Conservation (phyloP, 2,113 vertebrate species). For the Tachysurus fulvidraco region DNA sequence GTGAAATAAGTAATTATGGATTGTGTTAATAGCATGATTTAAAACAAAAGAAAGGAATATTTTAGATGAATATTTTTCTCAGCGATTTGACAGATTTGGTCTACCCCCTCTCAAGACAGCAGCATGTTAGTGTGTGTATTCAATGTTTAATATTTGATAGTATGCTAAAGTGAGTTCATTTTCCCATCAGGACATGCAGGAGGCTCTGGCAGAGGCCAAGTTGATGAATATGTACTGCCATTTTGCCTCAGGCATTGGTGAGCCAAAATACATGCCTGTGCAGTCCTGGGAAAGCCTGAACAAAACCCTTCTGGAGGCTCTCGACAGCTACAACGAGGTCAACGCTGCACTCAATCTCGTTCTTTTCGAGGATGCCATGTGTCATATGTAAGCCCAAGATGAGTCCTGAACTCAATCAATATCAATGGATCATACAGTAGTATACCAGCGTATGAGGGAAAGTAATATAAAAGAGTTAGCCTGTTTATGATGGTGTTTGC, state of each 20-base stretch:
- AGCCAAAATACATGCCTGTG: constrained; percentile 82
- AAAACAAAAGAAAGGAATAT: neutral
- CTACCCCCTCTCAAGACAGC: neutral
- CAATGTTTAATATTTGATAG: constrained; percentile 44
- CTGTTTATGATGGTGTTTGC: constrained; percentile 22
- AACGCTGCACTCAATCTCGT: constrained; percentile 88
- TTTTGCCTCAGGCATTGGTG: constrained; percentile 81
- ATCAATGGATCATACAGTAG: no score
- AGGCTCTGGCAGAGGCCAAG: constrained; percentile 71
- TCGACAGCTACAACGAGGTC: constrained; percentile 89
- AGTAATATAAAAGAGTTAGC: neutral
- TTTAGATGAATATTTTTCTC: neutral
- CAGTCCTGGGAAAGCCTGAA: constrained; percentile 82
- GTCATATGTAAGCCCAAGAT: constrained; percentile 82
- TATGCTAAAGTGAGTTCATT: constrained; percentile 31
- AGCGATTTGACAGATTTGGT: neutral
- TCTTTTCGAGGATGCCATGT: constrained; percentile 93
- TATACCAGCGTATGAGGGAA: no score
- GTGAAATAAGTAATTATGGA: constrained; percentile 2
- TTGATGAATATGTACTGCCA: constrained; percentile 88
- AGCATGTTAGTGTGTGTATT: constrained; percentile 6
- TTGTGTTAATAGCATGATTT: constrained; percentile 15
- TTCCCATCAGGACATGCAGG: constrained; percentile 75
- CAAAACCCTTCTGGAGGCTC: constrained; percentile 80
- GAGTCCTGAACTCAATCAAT: neutral